phyloP scores from a whole-genome alignment of 2,797 vertebrate species.

The Dendrocincla fuliginosa region DNA sequence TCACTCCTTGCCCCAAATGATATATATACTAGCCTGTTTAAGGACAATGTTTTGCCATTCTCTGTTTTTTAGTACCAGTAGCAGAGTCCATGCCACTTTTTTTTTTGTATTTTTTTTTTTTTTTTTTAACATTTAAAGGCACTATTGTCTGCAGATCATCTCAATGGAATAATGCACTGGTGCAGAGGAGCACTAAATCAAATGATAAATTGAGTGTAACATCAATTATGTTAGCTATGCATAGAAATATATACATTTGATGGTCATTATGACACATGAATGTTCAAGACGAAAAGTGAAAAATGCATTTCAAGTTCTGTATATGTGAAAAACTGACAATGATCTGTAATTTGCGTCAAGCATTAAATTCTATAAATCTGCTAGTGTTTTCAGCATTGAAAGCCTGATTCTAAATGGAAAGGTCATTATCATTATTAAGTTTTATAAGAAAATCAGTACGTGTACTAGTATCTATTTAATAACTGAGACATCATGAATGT shows the following conservation, averaged over 20 bases:
- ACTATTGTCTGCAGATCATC: slow-evolving; percentile 51
- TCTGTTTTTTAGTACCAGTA: slow-evolving; percentile 58
- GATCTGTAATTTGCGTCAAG: slow-evolving; percentile 63
- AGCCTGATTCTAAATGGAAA: slow-evolving; percentile 77
- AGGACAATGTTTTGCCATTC: background rate
- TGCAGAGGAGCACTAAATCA: slow-evolving; percentile 69
- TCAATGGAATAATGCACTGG: slow-evolving; percentile 64
- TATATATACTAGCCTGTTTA: background rate
- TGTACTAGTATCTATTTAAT: slow-evolving; percentile 79
- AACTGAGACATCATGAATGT: slow-evolving; percentile 80
- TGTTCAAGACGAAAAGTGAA: slow-evolving; percentile 63
- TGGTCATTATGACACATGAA: slow-evolving; percentile 58
- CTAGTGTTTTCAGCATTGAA: slow-evolving; percentile 71
- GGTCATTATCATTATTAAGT: slow-evolving; percentile 81
- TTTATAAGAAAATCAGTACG: slow-evolving; percentile 80
- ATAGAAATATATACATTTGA: slow-evolving; percentile 75
- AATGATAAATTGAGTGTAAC: slow-evolving; percentile 76
- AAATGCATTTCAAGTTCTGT: slow-evolving; percentile 69
- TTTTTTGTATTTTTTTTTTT: background rate
- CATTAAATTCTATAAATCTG: slow-evolving; percentile 75
- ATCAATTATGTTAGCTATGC: slow-evolving; percentile 75
- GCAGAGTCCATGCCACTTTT: background rate
- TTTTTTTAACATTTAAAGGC: slow-evolving; percentile 52
- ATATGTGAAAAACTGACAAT: slow-evolving; percentile 65
- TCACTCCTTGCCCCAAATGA: background rate